Base-by-base conservation (phyloP, 2,113 vertebrate species). In the Podarcis raffonei region DNA sequence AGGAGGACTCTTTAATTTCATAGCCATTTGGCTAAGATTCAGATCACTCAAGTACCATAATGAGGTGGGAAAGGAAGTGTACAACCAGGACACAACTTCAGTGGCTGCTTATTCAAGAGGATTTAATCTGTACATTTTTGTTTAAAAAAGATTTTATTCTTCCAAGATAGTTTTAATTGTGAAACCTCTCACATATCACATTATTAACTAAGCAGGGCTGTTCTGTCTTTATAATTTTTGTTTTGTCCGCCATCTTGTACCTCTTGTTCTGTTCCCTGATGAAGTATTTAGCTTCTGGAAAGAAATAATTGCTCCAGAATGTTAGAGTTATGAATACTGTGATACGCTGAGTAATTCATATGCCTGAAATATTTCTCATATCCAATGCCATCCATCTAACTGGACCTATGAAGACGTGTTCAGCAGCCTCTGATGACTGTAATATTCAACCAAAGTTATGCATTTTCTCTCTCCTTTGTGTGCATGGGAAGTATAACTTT, bases 81-180 rank as follows among this genome's bases (percentile, higher is more conserved):
- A 62, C 89, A 84, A 7, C 71, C 68, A 91, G 59, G 85, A 84
- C 79, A 84, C 91, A 88, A 88, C 85, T 77, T 85, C 27, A 85
- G 62, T 68, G 65, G 89, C 91, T 93, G 87, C 90, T 92, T 92
- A 87, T 79, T 81, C 66, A 92, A 59, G 20, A 93, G 83, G 18
- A 39, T 25, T 81, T 81, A 59, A 39, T 87, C 53, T 81, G 20
- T 30, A 72, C 11, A 68, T 23, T 62, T 62, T 62, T 59, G 53
- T 84, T 57, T 57, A 25, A n/a, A 59, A 37, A 62, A 68, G 62
- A 53, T 75, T 75, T 85, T 74, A 25, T 57, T 59, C 8, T 74
- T 13, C n/a, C 42, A 15, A 18, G 18, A 35, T 35, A 74, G 48
- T 12, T 25, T 32, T 83, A 48, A 69, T 48, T 48, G 27, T 30